Conservation (phyloP, 2,113 vertebrate species). For the Chaetodon auriga region DNA sequence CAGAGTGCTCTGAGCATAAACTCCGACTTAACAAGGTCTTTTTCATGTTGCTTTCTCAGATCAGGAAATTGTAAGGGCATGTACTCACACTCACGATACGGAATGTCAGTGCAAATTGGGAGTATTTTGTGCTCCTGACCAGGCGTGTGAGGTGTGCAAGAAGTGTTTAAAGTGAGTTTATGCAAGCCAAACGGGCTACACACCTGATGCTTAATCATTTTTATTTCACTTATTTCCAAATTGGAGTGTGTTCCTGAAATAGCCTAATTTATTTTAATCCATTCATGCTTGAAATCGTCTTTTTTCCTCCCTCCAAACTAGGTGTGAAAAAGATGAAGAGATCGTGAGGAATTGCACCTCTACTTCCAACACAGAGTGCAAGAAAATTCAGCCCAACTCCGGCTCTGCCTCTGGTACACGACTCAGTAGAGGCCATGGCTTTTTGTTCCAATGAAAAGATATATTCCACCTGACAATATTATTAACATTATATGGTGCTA, state of each 20-base stretch:
- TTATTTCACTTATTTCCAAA: background rate
- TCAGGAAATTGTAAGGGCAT: constrained; percentile 59
- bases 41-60: constrained; percentile 68
- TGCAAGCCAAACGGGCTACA: background rate
- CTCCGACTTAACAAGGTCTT: constrained; percentile 11
- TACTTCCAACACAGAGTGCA: constrained; percentile 72
- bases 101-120: constrained; percentile 79
- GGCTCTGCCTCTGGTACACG: constrained; percentile 24
- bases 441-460: background rate
- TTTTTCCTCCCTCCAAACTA: constrained; percentile 36
- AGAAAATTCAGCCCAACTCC: constrained; percentile 25
- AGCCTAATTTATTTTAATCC: background rate
- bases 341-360: constrained; percentile 75
- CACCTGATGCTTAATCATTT: background rate
- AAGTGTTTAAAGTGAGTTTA: constrained; percentile 78
- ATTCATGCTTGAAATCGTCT: background rate
- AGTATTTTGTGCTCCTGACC: constrained; percentile 75
- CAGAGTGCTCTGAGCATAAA: background rate
- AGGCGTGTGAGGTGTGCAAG: constrained; percentile 83
- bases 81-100: constrained; percentile 63
- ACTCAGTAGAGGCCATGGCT: background rate
- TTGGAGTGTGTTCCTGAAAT: background rate
- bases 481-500: background rate
- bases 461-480: background rate
- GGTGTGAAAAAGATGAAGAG: constrained; percentile 77